Evolutionary conservation across 2,113 vertebrate genomes (phyloP).

Genomic region (Pseudonaja textilis): DNA sequence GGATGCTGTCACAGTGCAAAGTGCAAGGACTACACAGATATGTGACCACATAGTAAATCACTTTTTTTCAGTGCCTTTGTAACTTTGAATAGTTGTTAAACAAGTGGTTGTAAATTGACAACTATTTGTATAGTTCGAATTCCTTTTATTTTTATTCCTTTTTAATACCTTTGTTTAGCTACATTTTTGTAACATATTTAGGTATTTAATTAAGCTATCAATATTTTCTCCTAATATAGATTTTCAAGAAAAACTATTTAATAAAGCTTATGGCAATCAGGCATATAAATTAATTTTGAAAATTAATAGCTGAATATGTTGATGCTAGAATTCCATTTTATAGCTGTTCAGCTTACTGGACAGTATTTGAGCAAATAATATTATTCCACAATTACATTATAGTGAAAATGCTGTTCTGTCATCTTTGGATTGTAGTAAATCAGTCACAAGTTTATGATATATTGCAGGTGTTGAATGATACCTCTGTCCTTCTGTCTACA

Average conservation of each 20-base stretch:
- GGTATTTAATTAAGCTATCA: neutral
- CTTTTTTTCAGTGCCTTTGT: neutral
- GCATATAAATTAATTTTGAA: neutral
- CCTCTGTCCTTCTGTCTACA: neutral
- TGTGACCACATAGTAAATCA: neutral
- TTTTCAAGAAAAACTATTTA: neutral
- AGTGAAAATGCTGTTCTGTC: neutral
- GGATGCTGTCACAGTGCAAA: neutral
- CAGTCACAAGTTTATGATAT: too few relatives aligned
- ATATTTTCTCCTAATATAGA: neutral
- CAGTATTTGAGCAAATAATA: neutral
- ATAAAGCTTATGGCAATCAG: neutral
- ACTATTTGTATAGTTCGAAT: neutral
- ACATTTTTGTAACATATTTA: neutral
- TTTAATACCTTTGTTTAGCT: neutral
- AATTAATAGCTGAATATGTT: neutral
- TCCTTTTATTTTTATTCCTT: neutral
- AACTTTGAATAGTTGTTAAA: neutral
- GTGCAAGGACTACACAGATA: neutral
- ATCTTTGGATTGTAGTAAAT: neutral
- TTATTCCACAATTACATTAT: neutral
- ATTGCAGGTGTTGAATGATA: neutral
- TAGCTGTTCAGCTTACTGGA: neutral
- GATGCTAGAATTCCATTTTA: neutral
- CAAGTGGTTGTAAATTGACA: neutral